Base-by-base conservation (phyloP, 2,888 invertebrate species). In the Caenorhabditis auriculariae region DNA sequence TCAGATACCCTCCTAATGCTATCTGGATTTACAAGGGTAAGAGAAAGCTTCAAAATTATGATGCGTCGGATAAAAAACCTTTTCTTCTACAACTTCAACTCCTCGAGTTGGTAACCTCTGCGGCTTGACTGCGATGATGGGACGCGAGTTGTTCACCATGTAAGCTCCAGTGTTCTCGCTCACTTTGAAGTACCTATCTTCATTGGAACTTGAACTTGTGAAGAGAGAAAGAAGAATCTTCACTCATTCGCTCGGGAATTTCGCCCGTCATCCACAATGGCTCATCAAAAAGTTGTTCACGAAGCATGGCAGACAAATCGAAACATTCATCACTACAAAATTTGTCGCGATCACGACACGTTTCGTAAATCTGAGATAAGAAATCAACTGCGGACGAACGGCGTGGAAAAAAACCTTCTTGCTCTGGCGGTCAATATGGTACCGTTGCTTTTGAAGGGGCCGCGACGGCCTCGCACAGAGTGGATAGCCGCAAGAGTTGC, bases 251-350 rank as follows among this genome's bases (percentile, higher is more conserved):
- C n/a, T 24, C 4, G 7, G 45, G 46, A 28, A 4, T 42, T n/a
- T 55, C 44, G 12, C 71, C 71, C 0, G 68, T 68, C 21, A 71
- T 61, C 71, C 71, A 71, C 9, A 68, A 38, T 12, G 68, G 64
- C 35, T 71, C 58, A 26, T 65, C 58, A 12, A 51, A 53, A 7
- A 73, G 43, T 37, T 73, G 70, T 17, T 55, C 43, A 3, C 65
- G 56, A 27, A 73, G 42, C 43, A 54, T 48, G 21, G 57, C 28
- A 12, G 60, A 61, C 15, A 45, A 51, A 7, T 68, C 54, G 48
- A 61, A 66, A 35, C 69, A 72, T 12, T 44, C 39, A 12, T 60
- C 64, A 1, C 57, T 55, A 50, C 71, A 71, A 41, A 64, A 71
- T 28, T 68, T 68, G 50, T 45, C 53, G 9, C 66, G 50, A 29